phyloP scores from a whole-genome alignment of 2,888 invertebrate genomes.

The Ptilodon capucinus region DNA sequence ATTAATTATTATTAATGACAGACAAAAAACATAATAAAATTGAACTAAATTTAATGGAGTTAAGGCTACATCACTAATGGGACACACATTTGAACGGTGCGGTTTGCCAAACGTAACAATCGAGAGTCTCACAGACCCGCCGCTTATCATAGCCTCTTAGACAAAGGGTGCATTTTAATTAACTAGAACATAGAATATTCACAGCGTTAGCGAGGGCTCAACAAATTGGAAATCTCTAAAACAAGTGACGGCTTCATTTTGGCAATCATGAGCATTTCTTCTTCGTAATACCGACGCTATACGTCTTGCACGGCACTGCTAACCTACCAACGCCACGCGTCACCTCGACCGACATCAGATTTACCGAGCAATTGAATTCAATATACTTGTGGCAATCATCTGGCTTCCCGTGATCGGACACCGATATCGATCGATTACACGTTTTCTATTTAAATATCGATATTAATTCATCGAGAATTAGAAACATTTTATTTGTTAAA shows the following conservation, averaged over 20 bases:
- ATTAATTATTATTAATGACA: constrained; percentile 31
- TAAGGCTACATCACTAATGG: constrained; percentile 34
- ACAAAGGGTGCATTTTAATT: background rate
- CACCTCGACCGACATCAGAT: background rate
- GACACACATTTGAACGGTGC: constrained; percentile 29
- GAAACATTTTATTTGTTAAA: too few relatives aligned
- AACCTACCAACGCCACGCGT: background rate
- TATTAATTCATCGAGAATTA: background rate
- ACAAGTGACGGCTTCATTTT: constrained; percentile 24
- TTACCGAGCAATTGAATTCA: background rate
- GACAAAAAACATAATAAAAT: constrained; percentile 29
- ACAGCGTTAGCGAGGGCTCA: constrained; percentile 3
- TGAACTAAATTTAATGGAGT: constrained; percentile 33
- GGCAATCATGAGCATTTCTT: constrained; percentile 26
- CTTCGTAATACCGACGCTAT: background rate
- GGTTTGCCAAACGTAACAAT: constrained; percentile 9
- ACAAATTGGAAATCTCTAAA: constrained; percentile 3
- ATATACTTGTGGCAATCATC: constrained; percentile 16
- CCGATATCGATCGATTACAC: background rate
- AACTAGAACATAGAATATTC: background rate
- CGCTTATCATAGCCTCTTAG: constrained; percentile 25
- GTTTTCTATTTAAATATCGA: background rate
- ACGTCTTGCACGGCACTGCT: background rate
- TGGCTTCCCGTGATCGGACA: constrained; percentile 6
- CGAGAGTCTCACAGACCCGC: constrained; percentile 17